These are phyloP conservation scores for Glaucopsyche alexis DNA, from an alignment of 2,888 invertebrate species.

Conservation along the genomic window DNA sequence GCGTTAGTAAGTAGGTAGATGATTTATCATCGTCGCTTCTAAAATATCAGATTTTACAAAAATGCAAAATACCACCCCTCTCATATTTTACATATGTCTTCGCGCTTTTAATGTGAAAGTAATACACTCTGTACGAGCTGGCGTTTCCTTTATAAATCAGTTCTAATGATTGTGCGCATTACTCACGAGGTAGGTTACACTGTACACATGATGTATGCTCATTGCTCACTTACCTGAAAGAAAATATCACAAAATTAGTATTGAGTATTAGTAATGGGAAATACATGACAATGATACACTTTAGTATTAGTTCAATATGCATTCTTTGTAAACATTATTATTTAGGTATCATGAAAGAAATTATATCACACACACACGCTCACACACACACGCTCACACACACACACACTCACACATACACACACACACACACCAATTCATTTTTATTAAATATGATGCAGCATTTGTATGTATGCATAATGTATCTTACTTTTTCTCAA, in stretches of 20 bases:
- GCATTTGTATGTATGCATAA: no score
- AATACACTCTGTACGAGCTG: neutral
- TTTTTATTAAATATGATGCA: no score
- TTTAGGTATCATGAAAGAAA: no score
- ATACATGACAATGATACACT: neutral
- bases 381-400: no score
- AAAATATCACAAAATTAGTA: slow-evolving; percentile 31
- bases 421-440: no score
- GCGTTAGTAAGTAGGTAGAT: neutral
- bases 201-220: slow-evolving; percentile 31
- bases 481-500: no score
- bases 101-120: slow-evolving; percentile 2
- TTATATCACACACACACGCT: no score
- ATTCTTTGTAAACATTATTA: no score
- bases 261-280: neutral
- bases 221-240: slow-evolving; percentile 45
- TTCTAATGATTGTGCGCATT: slow-evolving; percentile 5
- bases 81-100: slow-evolving; percentile 23
- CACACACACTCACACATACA: no score
- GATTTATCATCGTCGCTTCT: neutral
- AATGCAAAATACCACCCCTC: neutral
- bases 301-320: no score
- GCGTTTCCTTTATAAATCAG: slow-evolving; percentile 15
- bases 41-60: neutral
- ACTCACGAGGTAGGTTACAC: slow-evolving; percentile 30